These are phyloP conservation scores for Drosophila saltans DNA, from an alignment of 1,140 invertebrate species.

Conservation along the genomic window DNA sequence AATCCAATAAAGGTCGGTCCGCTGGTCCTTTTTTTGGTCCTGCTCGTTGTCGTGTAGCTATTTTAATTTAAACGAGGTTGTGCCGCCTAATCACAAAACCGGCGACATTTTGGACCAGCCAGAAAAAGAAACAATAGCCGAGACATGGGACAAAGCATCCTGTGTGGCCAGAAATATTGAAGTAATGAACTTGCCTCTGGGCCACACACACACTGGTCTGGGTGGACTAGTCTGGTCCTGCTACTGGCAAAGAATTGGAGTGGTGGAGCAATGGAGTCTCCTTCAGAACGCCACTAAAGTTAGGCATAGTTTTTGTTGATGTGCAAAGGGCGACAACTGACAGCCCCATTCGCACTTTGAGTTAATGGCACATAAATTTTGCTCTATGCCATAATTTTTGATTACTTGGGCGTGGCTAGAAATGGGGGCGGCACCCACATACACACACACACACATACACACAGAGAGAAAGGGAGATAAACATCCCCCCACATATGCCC, in stretches of 20 bases:
- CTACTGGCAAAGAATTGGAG: not conserved
- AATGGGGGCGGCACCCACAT: conserved; percentile 3
- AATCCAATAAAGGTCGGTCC: conserved; percentile 73
- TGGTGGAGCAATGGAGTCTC: conserved; percentile 21
- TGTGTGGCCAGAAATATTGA: conserved; percentile 72
- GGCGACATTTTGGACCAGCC: conserved; percentile 33
- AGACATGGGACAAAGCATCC: conserved; percentile 40
- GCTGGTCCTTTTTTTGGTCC: conserved; percentile 15
- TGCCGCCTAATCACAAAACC: conserved; percentile 71
- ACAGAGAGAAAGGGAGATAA: no score
- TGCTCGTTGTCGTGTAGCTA: conserved; percentile 57
- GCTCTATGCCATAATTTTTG: conserved; percentile 72
- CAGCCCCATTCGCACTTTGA: conserved; percentile 55
- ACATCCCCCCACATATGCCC: not conserved
- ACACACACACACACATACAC: not conserved
- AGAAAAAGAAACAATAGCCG: conserved; percentile 27
- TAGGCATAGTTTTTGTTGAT: conserved; percentile 27
- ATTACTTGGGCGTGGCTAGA: conserved; percentile 66
- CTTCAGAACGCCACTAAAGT: conserved; percentile 56
- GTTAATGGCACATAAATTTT: conserved; percentile 80
- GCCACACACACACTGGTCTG: not conserved
- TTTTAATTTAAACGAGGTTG: conserved; percentile 78
- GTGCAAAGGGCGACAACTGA: conserved; percentile 5
- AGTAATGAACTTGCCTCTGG: conserved; percentile 73
- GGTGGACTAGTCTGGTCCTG: not conserved